Conservation (phyloP, 2,797 vertebrate species). For the Enteromius radiatus region DNA sequence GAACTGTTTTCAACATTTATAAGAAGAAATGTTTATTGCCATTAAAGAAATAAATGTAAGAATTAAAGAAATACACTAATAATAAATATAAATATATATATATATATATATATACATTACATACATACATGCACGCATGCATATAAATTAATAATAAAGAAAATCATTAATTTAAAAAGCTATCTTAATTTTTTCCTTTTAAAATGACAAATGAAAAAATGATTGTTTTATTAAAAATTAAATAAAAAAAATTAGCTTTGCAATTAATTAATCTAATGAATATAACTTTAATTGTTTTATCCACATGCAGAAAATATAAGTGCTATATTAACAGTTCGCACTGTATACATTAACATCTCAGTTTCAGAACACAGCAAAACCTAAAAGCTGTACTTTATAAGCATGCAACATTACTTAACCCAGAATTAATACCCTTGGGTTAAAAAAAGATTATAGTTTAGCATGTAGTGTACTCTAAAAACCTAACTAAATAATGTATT, state of each 20-base stretch:
- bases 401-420: neutral
- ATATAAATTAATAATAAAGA: too few species aligned
- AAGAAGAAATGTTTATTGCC: neutral
- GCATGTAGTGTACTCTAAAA: neutral
- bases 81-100: too few species aligned
- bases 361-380: neutral
- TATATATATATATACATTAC: too few species aligned
- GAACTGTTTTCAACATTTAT: neutral
- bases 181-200: too few species aligned
- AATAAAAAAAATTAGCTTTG: too few species aligned
- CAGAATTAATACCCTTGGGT: neutral
- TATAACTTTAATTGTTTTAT: neutral
- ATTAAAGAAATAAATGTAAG: too few species aligned
- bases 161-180: too few species aligned
- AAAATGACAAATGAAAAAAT: too few species aligned
- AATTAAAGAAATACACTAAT: too few species aligned
- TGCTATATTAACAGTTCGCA: neutral
- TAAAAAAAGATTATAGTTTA: neutral
- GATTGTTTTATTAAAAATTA: too few species aligned
- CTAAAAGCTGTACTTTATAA: neutral
- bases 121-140: too few species aligned
- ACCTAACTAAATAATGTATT: neutral
- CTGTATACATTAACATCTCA: neutral
- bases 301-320: neutral
- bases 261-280: neutral